These are phyloP conservation scores for Lepidurus apus DNA, from an alignment of 1,140 invertebrate species.

Conservation along the genomic window DNA sequence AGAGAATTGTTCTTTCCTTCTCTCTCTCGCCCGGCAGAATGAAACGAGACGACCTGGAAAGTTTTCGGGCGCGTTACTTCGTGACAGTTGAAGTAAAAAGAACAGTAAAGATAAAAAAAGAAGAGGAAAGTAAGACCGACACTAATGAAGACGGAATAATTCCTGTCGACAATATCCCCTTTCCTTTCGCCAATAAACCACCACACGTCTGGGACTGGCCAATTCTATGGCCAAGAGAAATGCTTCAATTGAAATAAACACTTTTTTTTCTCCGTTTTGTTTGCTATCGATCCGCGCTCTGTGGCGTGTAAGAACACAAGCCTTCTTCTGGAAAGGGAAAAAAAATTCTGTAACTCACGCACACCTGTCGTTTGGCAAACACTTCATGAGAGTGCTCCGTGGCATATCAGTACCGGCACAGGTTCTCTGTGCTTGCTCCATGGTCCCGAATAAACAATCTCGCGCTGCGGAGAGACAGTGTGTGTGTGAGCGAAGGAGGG, in stretches of 20 bases:
- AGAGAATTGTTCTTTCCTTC: neutral
- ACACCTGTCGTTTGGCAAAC: constrained; percentile 12
- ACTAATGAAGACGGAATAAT: constrained; percentile 10
- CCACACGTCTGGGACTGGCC: no score
- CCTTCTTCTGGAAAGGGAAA: neutral
- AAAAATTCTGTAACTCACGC: neutral
- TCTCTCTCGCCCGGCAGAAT: neutral
- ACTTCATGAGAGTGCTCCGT: neutral
- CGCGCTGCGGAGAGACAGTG: neutral
- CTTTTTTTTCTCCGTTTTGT: no score
- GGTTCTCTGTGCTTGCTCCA: neutral
- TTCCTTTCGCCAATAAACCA: no score
- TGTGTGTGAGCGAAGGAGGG: neutral
- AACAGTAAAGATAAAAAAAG: neutral
- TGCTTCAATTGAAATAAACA: no score
- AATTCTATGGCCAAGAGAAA: no score
- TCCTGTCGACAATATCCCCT: no score
- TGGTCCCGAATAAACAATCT: neutral
- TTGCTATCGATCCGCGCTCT: no score
- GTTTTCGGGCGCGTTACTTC: neutral
- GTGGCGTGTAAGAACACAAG: no score
- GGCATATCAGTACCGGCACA: constrained; percentile 11
- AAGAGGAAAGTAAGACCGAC: neutral
- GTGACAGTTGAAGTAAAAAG: neutral
- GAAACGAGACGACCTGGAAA: neutral